Evolutionary conservation across 2,888 invertebrate species (phyloP).

Genomic region (Nebria salina): DNA sequence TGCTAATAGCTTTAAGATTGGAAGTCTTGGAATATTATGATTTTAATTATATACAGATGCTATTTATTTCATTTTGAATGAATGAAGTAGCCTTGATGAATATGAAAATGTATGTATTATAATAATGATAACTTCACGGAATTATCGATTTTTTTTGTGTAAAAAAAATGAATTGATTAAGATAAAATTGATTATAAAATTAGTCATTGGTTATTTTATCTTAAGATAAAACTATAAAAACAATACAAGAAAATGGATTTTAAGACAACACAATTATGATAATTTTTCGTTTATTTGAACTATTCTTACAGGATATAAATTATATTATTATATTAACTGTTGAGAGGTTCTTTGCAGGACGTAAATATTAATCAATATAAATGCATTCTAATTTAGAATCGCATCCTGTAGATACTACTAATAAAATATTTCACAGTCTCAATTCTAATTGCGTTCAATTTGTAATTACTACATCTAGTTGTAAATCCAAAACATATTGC

Average conservation of each 20-base stretch:
- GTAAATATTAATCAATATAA: too few relatives aligned
- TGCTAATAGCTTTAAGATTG: background rate
- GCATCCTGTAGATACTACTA: too few relatives aligned
- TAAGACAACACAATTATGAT: too few relatives aligned
- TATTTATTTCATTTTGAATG: background rate
- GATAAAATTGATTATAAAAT: background rate
- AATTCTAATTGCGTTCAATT: background rate
- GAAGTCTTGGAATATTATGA: background rate
- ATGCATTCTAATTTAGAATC: too few relatives aligned
- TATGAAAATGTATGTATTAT: background rate
- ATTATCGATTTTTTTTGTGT: background rate
- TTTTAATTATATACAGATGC: background rate
- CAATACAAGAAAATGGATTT: background rate
- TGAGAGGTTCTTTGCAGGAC: too few relatives aligned
- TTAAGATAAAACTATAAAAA: background rate
- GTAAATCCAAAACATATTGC: background rate
- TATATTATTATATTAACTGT: too few relatives aligned
- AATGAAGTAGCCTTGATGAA: background rate
- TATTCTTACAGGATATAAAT: too few relatives aligned
- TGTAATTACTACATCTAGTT: background rate
- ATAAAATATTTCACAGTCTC: too few relatives aligned
- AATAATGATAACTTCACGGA: background rate
- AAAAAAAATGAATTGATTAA: background rate
- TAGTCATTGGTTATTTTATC: background rate
- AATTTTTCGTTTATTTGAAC: too few relatives aligned